These are phyloP conservation scores for Notechis scutatus DNA, from an alignment of 2,113 vertebrate species.

Conservation along the genomic window DNA sequence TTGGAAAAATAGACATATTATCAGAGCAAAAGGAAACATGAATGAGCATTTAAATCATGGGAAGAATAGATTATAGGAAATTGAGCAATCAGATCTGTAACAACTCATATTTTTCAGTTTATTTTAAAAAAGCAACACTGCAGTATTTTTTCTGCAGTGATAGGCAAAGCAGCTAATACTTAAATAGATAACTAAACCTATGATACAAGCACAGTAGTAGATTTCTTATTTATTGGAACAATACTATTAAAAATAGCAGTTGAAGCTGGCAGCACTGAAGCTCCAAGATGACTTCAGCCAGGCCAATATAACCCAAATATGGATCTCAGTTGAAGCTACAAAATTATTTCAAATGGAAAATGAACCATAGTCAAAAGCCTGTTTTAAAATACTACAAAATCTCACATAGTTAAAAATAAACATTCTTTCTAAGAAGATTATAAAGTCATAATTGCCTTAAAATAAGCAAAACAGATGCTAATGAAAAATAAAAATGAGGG, in stretches of 20 bases:
- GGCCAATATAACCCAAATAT: not conserved
- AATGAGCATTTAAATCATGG: constrained; percentile 17
- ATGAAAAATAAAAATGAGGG: not conserved
- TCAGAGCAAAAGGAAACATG: not conserved
- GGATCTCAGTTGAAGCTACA: not conserved
- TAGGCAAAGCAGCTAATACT: constrained; percentile 18
- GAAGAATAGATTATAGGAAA: constrained; percentile 20
- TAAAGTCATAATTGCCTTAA: constrained; percentile 11
- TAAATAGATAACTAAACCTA: not conserved
- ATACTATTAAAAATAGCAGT: not conserved
- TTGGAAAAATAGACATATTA: constrained; percentile 21
- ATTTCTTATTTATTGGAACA: constrained; percentile 17
- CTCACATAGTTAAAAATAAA: constrained; percentile 6
- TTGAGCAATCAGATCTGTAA: constrained; percentile 26
- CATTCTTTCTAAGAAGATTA: rapidly evolving
- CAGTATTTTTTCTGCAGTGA: constrained; percentile 22
- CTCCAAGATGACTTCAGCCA: no score
- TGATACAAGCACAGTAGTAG: constrained; percentile 6
- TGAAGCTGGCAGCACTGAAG: no score
- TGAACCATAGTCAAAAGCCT: not conserved
- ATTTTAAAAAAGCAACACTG: constrained; percentile 1
- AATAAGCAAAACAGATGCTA: not conserved
- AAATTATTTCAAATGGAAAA: not conserved
- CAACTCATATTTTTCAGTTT: constrained; percentile 44
- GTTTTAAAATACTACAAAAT: not conserved